Conservation (phyloP, 2,797 vertebrate genomes). For the Pygocentrus nattereri region DNA sequence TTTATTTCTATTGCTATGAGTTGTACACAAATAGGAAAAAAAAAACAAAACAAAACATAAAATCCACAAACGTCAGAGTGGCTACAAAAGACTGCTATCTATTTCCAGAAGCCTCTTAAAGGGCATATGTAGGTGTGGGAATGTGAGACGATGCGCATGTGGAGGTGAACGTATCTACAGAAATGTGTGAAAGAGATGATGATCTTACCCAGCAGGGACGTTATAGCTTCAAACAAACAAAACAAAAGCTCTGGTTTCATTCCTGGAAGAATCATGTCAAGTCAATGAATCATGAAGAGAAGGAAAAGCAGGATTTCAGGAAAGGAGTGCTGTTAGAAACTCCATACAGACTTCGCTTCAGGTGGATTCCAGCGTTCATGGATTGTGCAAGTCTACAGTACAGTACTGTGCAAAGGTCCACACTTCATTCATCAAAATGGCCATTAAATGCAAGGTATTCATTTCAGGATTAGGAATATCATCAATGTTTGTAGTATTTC, state of each 20-base stretch:
- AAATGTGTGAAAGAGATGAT: conserved; percentile 20
- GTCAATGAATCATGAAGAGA: conserved; percentile 58
- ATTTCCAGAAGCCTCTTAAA: conserved; percentile 5
- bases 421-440: too few relatives aligned
- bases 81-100: background rate
- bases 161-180: background rate
- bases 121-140: conserved; percentile 9
- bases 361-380: conserved; percentile 36
- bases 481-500: too few relatives aligned
- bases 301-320: conserved; percentile 15
- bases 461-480: too few relatives aligned
- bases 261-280: conserved; percentile 57
- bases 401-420: too few relatives aligned
- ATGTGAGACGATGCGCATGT: conserved; percentile 31
- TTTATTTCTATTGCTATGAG: background rate
- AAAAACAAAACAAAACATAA: background rate
- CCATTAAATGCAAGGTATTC: too few relatives aligned
- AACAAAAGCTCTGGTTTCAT: background rate
- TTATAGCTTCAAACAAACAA: background rate
- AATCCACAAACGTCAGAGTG: conserved; percentile 9
- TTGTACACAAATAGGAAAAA: background rate
- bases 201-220: conserved; percentile 7
- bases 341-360: background rate
- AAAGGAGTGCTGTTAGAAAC: conserved; percentile 3
- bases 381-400: too few relatives aligned